These are phyloP conservation scores for Heloderma charlesbogerti DNA, from an alignment of 2,113 vertebrate genomes.

Conservation along the genomic window DNA sequence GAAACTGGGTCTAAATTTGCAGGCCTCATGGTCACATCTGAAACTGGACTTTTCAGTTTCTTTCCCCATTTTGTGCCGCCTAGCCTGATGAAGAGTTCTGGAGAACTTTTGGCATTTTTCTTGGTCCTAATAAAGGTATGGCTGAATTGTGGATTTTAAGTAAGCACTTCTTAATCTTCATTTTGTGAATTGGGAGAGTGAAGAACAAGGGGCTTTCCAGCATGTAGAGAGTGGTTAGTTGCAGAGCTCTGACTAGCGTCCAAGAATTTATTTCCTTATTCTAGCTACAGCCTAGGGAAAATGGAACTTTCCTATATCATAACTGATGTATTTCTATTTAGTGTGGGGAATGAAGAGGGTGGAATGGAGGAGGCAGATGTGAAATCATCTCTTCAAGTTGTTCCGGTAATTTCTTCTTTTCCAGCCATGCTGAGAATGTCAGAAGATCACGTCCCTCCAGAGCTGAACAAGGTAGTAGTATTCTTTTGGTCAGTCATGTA, in stretches of 20 bases:
- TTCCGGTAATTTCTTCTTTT: neutral
- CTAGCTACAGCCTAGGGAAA: neutral
- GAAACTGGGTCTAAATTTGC: too few relatives aligned
- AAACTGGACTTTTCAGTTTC: too few relatives aligned
- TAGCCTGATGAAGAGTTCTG: too few relatives aligned
- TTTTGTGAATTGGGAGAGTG: neutral
- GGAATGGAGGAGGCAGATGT: neutral
- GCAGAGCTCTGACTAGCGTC: neutral
- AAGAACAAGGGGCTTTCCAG: neutral
- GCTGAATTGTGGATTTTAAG: too few relatives aligned
- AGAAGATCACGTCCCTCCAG: constrained; percentile 95
- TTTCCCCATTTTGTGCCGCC: too few relatives aligned
- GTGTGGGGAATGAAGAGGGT: neutral
- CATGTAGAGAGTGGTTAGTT: neutral
- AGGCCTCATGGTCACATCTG: too few relatives aligned
- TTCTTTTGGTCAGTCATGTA: neutral
- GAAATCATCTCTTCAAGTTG: neutral
- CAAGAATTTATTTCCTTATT: neutral
- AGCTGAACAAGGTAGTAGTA: constrained; percentile 94
- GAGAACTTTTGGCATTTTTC: too few relatives aligned
- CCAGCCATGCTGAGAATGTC: constrained; percentile 98
- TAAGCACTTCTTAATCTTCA: neutral
- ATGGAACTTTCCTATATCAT: constrained; percentile 11
- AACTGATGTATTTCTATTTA: neutral
- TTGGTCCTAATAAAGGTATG: too few relatives aligned